phyloP scores from a whole-genome alignment of 2,797 vertebrate genomes.

The Aythya fuligula region DNA sequence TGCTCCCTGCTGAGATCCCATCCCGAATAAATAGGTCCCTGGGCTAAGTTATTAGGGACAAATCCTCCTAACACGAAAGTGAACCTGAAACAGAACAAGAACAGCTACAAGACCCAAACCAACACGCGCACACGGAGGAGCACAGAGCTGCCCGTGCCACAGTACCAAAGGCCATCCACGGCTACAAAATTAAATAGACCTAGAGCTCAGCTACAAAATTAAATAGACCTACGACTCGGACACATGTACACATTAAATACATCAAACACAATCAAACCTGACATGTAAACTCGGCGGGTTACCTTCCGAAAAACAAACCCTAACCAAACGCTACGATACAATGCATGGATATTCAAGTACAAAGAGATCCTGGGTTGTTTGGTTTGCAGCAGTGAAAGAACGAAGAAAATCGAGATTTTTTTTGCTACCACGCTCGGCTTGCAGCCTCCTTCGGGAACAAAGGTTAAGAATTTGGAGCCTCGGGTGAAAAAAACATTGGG shows the following conservation, averaged over 20 bases:
- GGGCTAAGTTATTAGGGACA: not conserved
- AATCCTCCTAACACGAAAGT: not conserved
- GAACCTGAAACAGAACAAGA: not conserved
- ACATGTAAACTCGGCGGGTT: slow-evolving; percentile 57
- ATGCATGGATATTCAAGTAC: slow-evolving; percentile 17
- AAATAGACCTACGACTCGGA: slow-evolving; percentile 29
- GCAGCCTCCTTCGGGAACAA: slow-evolving; percentile 17
- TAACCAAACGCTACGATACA: not conserved
- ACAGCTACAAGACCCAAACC: not conserved
- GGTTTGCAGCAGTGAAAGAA: not conserved
- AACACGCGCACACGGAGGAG: not conserved
- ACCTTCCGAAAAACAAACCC: not conserved
- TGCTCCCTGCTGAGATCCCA: not conserved
- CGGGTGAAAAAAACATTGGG: not conserved
- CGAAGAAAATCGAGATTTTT: not conserved
- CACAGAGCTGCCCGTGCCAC: not conserved
- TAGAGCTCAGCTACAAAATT: slow-evolving; percentile 11
- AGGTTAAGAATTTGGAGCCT: slow-evolving; percentile 1
- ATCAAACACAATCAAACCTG: slow-evolving; percentile 1
- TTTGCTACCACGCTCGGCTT: not conserved
- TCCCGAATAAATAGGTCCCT: slow-evolving; percentile 35
- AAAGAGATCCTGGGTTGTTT: not conserved
- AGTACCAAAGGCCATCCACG: not conserved
- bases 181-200: slow-evolving; percentile 47
- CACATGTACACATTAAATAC: slow-evolving; percentile 48